These are phyloP conservation scores for Drosophila obscura DNA, from an alignment of 1,140 invertebrate genomes.

Conservation along the genomic window DNA sequence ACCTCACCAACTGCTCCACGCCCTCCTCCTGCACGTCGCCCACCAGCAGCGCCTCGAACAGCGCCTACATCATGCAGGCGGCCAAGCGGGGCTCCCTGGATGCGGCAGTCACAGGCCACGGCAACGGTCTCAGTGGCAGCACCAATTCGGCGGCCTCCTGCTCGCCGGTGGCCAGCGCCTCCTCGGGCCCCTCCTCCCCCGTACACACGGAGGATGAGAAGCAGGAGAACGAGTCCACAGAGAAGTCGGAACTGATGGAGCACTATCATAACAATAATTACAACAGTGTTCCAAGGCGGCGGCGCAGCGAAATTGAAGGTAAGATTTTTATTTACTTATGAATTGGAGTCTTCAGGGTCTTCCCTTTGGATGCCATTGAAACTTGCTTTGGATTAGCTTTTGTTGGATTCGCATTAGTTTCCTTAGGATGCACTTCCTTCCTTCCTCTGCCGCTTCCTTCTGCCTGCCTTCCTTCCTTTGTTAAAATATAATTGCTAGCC, in stretches of 20 bases:
- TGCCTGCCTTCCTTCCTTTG: slow-evolving; percentile 13
- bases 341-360: background rate
- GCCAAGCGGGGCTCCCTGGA: slow-evolving; percentile 73
- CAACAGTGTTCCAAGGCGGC: slow-evolving; percentile 63
- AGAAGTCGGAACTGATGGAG: slow-evolving; percentile 82
- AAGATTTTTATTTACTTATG: slow-evolving; percentile 37
- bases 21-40: slow-evolving; percentile 62
- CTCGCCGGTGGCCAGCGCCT: slow-evolving; percentile 79
- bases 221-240: slow-evolving; percentile 85
- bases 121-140: slow-evolving; percentile 63
- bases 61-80: slow-evolving; percentile 48
- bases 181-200: slow-evolving; percentile 85
- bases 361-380: too few relatives aligned
- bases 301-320: slow-evolving; percentile 83
- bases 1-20: slow-evolving; percentile 46
- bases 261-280: slow-evolving; percentile 51
- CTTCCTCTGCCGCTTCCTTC: background rate
- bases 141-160: slow-evolving; percentile 75
- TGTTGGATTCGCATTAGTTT: too few relatives aligned
- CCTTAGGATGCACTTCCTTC: background rate
- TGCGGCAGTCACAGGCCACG: slow-evolving; percentile 21
- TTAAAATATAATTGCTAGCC: slow-evolving; percentile 24
- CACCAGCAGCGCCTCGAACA: slow-evolving; percentile 51
- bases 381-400: too few relatives aligned
- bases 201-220: slow-evolving; percentile 85